A percentile compares a stretch with the other conserved stretches of the same genome.
phyloP scores from a whole-genome alignment of 2,113 vertebrate species.

The Macaca fascicularis region DNA sequence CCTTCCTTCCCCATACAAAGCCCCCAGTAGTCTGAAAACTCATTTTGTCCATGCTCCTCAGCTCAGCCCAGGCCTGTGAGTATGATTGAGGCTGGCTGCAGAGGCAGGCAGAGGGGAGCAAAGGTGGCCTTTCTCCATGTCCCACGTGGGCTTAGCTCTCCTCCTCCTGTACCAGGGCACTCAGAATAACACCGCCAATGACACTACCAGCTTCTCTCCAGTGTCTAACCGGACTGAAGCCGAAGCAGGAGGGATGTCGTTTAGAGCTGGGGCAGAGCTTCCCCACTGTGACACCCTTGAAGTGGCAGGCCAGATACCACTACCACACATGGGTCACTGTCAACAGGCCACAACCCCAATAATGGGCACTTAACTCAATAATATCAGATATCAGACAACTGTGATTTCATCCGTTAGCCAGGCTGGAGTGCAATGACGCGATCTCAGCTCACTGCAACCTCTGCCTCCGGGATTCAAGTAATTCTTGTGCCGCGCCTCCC shows the following conservation, averaged over 20 bases:
- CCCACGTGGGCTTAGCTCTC: rapidly evolving
- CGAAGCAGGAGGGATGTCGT: not conserved
- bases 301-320: not conserved
- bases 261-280: not conserved
- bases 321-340: not conserved
- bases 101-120: not conserved
- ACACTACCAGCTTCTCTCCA: not conserved
- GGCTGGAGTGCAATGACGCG: too few species aligned
- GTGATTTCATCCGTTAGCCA: too few species aligned
- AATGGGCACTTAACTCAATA: not conserved
- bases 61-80: rapidly evolving
- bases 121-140: not conserved
- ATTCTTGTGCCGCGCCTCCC: too few species aligned
- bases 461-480: too few species aligned
- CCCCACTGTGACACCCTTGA: not conserved
- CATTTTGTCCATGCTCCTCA: not conserved
- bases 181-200: not conserved
- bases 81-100: not conserved
- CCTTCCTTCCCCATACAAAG: rapidly evolving
- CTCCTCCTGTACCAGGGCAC: rapidly evolving
- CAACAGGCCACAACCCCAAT: not conserved
- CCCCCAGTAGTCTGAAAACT: not conserved
- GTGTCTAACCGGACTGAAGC: rapidly evolving
- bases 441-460: too few species aligned
- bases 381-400: not conserved